Percentiles rank a stretch among this genome's conserved stretches.
phyloP scores from a whole-genome alignment of 2,888 invertebrate species.

The Anarsia innoxiella region DNA sequence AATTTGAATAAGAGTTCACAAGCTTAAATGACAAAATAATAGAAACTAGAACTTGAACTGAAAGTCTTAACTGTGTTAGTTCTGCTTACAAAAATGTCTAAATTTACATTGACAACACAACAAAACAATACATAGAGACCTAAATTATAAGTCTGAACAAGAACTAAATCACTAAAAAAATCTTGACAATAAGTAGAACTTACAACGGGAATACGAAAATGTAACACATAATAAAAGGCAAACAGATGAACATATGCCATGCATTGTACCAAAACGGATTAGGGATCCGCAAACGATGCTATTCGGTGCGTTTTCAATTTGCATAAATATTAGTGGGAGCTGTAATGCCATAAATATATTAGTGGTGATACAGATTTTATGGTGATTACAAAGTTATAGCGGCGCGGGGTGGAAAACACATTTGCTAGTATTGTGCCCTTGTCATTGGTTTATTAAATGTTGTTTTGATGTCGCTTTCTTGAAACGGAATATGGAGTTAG shows the following conservation, averaged over 20 bases:
- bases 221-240: slow-evolving; percentile 5
- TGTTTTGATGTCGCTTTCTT: slow-evolving; percentile 9
- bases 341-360: slow-evolving; percentile 72
- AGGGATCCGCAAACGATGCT: slow-evolving; percentile 64
- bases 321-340: slow-evolving; percentile 73
- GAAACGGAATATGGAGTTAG: too few species aligned
- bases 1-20: too few species aligned
- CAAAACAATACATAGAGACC: too few species aligned
- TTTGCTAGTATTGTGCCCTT: slow-evolving; percentile 21
- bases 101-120: too few species aligned
- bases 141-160: background rate
- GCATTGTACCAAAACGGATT: slow-evolving; percentile 40
- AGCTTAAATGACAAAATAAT: too few species aligned
- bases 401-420: slow-evolving; percentile 42
- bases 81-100: too few species aligned
- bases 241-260: slow-evolving; percentile 46
- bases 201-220: background rate
- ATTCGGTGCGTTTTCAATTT: slow-evolving; percentile 72
- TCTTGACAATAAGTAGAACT: background rate
- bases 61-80: too few species aligned
- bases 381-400: slow-evolving; percentile 69
- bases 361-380: slow-evolving; percentile 74
- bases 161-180: too few species aligned
- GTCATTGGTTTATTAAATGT: slow-evolving; percentile 14
- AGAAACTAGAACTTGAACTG: too few species aligned